Conservation (phyloP, 1,140 invertebrate genomes). For the Hylaeus anthracinus region DNA sequence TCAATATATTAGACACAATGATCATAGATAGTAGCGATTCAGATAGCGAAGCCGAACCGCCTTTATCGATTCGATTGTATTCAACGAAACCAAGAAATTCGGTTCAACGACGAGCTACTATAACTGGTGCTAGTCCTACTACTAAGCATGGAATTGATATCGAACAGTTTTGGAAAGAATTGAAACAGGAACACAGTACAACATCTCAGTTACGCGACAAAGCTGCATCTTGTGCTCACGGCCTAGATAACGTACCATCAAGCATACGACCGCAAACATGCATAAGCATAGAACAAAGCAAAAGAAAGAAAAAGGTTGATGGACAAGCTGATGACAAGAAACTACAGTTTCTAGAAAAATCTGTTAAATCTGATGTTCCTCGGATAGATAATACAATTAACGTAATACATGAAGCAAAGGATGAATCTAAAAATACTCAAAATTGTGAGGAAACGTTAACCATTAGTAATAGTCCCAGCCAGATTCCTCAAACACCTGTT, state of each 20-base stretch:
- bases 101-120: conserved; percentile 92
- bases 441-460: conserved; percentile 11
- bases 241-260: conserved; percentile 83
- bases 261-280: conserved; percentile 84
- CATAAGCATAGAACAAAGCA: conserved; percentile 80
- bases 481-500: conserved; percentile 13
- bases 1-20: conserved; percentile 73
- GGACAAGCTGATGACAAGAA: conserved; percentile 64
- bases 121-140: conserved; percentile 91
- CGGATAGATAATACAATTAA: conserved; percentile 43
- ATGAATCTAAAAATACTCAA: conserved; percentile 28
- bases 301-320: conserved; percentile 69
- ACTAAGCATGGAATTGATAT: conserved; percentile 85
- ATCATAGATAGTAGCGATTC: conserved; percentile 77
- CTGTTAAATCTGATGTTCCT: conserved; percentile 51
- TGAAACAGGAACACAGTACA: conserved; percentile 82
- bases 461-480: conserved; percentile 32
- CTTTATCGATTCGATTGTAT: conserved; percentile 83
- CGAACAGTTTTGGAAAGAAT: conserved; percentile 87
- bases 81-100: conserved; percentile 88
- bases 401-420: conserved; percentile 28
- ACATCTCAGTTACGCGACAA: conserved; percentile 83
- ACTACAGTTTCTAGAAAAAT: conserved; percentile 75
- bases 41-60: conserved; percentile 73
- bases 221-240: conserved; percentile 87